A percentile compares a stretch with the other conserved stretches of the same genome.
Conservation (phyloP, 2,113 vertebrate genomes). For the Salvelinus sp. region DNA sequence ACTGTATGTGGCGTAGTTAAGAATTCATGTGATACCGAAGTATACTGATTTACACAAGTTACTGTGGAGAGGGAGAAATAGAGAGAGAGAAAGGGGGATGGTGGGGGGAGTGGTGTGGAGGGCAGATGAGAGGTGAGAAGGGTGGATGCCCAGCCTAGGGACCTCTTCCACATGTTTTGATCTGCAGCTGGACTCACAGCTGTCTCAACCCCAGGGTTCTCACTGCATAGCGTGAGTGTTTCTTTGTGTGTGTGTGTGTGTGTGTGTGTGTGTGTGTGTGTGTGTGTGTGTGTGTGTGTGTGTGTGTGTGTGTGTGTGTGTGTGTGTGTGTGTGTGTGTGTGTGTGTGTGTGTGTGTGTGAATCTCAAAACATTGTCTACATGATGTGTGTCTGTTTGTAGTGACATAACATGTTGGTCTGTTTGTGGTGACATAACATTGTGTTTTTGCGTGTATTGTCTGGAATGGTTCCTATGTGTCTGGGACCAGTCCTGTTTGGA, state of each 20-base stretch:
- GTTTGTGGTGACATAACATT: too few relatives aligned
- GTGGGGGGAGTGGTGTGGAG: background rate
- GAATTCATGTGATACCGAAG: too few relatives aligned
- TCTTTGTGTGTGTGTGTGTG: background rate
- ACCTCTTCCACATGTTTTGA: background rate
- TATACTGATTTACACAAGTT: background rate
- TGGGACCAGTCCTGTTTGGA: too few relatives aligned
- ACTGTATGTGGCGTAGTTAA: too few relatives aligned
- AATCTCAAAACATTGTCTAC: background rate
- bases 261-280: background rate
- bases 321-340: background rate
- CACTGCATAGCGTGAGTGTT: background rate
- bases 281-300: background rate
- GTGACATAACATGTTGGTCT: too few relatives aligned
- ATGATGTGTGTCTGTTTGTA: background rate
- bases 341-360: background rate
- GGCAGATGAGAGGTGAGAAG: background rate
- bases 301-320: background rate
- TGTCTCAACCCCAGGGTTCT: background rate
- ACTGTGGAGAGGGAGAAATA: background rate
- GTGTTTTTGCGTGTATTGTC: too few relatives aligned
- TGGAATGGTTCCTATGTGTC: too few relatives aligned
- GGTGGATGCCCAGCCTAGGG: background rate
- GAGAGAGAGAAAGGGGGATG: background rate
- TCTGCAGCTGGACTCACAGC: background rate